These are phyloP conservation scores for Catharus minimus DNA, from an alignment of 2,113 vertebrate species.

Conservation along the genomic window DNA sequence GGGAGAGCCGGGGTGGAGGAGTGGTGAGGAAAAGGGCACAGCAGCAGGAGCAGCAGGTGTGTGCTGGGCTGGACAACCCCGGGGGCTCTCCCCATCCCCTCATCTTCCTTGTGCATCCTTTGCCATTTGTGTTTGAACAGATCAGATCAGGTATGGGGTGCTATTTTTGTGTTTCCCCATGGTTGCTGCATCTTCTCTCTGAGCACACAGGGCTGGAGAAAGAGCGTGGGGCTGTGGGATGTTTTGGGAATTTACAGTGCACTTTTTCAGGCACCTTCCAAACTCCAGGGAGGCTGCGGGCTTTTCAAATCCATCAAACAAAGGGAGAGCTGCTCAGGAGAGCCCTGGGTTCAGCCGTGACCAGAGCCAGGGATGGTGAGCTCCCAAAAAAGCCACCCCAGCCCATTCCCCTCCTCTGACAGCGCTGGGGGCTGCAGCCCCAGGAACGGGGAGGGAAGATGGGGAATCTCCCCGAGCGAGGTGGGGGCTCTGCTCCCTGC, in stretches of 20 bases:
- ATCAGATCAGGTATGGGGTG: background rate
- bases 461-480: background rate
- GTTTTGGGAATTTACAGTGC: background rate
- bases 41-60: background rate
- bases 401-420: background rate
- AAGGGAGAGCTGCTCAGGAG: background rate
- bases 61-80: background rate
- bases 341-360: background rate
- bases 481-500: background rate
- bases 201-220: fast-evolving
- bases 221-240: fast-evolving
- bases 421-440: background rate
- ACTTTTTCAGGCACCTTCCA: background rate
- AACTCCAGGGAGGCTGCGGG: background rate
- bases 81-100: background rate
- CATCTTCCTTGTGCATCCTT: fast-evolving
- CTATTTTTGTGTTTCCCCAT: fast-evolving
- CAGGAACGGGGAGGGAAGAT: background rate
- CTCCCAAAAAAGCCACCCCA: fast-evolving
- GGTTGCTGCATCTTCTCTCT: background rate
- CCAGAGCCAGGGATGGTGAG: fast-evolving
- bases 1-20: background rate
- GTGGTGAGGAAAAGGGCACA: fast-evolving
- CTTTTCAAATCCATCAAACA: background rate
- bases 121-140: background rate